Base-by-base conservation (phyloP, 1,140 invertebrate species). In the Zaprionus lachaisei region DNA sequence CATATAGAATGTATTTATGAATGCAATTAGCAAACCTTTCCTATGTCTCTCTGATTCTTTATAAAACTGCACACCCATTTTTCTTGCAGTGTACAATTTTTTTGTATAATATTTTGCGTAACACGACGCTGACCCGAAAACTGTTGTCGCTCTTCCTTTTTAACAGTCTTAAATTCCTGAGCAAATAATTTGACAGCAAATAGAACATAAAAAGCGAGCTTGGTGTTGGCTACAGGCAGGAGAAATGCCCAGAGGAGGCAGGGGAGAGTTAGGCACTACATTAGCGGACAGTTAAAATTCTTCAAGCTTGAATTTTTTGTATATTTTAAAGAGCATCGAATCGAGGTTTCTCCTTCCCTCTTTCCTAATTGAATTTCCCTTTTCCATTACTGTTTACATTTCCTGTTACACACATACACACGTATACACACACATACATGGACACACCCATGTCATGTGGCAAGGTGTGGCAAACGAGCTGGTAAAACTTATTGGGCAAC, bases 131-230 rank as follows among this genome's bases (percentile, higher is more conserved):
- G 72, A 66, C 68, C 77, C 62, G 54, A 49, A 76, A 81, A 79
- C 71, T 72, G 68, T 71, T 82, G 79, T 79, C 76, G 83, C 70
- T 65, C 82, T 68, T 54, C 37, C 26, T 54, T 77, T 77, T 77
- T 77, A 79, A 85, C 77, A 86, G 82, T 85, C 83, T 85, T 83
- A 79, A 86, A 83, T 85, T 85, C 83, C 83, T 66, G 76, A 38
- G 63, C 80, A 85, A 85, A 85, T 83, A 85, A 85, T 87, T 85
- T 77, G 83, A 83, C 80, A 79, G 83, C 76, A 85, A 85, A 85
- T 85, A 83, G 77, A 69, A 66, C 66, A 44, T 58, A 60, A 65
- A 70, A 54, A 60, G 24, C 37, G 14, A 20, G 31, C 1, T 54
- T 14, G 15, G 44, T 34, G 41, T 31, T 5, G 44, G 34, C 31